Conservation (phyloP, 2,113 vertebrate genomes). For the Oncorhynchus mykiss region DNA sequence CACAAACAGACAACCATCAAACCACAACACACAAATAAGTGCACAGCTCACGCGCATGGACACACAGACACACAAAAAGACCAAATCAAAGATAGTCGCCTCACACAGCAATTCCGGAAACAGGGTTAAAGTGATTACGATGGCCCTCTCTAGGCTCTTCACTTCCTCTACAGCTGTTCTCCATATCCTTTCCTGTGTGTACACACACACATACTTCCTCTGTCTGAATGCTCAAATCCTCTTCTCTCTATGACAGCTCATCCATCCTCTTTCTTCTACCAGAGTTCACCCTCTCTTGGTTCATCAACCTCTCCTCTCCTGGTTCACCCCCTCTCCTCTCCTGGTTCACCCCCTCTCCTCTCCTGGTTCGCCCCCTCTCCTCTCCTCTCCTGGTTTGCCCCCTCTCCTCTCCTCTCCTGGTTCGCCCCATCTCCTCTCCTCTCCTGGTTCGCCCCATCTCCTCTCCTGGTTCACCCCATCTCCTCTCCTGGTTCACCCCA, state of each 20-base stretch:
- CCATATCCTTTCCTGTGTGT: conserved; percentile 25
- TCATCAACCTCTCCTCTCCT: too few species aligned
- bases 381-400: too few species aligned
- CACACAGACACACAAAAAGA: conserved; percentile 16
- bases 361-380: too few species aligned
- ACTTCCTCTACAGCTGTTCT: conserved; percentile 26
- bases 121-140: conserved; percentile 41
- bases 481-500: too few species aligned
- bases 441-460: too few species aligned
- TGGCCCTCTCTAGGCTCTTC: conserved; percentile 24
- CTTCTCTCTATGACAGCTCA: not conserved
- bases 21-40: conserved; percentile 5
- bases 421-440: too few species aligned
- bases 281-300: not conserved
- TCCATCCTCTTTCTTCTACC: not conserved
- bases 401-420: too few species aligned
- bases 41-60: conserved; percentile 5
- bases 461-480: too few species aligned
- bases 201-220: conserved; percentile 16
- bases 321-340: not conserved
- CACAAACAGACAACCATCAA: conserved; percentile 7
- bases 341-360: not conserved
- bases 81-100: not conserved
- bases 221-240: not conserved
- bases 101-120: conserved; percentile 25